These are phyloP conservation scores for Volucella inflata DNA, from an alignment of 2,888 invertebrate species.

Conservation along the genomic window DNA sequence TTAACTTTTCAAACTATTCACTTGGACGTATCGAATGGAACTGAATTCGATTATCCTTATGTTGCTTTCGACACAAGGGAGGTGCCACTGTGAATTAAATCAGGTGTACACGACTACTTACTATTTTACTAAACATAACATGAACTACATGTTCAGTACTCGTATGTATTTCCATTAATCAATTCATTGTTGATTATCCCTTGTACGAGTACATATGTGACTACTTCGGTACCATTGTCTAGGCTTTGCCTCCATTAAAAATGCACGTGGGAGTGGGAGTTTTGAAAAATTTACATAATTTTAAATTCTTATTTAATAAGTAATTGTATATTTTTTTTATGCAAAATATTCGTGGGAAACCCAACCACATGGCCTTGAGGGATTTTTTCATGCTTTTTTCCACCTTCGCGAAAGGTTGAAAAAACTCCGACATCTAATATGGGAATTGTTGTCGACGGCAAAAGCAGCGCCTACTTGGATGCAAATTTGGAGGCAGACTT, in stretches of 20 bases:
- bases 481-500: too few species aligned
- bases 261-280: constrained; percentile 33
- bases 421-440: too few species aligned
- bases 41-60: not conserved
- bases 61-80: not conserved
- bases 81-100: constrained; percentile 21
- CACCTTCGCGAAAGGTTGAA: too few species aligned
- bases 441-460: too few species aligned
- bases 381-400: too few species aligned
- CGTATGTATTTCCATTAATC: not conserved
- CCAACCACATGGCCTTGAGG: too few species aligned
- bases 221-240: not conserved
- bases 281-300: not conserved
- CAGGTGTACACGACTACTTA: not conserved
- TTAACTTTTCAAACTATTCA: constrained; percentile 9
- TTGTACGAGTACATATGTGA: not conserved
- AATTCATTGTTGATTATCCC: constrained; percentile 2
- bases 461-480: too few species aligned
- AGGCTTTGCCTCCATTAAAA: not conserved
- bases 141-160: not conserved
- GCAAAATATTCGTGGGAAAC: too few species aligned
- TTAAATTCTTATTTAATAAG: not conserved
- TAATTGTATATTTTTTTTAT: too few species aligned
- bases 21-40: constrained; percentile 14
- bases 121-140: too few species aligned